Evolutionary conservation across 2,113 vertebrate genomes (phyloP).

Genomic region (Sakesphorus luctuosus): DNA sequence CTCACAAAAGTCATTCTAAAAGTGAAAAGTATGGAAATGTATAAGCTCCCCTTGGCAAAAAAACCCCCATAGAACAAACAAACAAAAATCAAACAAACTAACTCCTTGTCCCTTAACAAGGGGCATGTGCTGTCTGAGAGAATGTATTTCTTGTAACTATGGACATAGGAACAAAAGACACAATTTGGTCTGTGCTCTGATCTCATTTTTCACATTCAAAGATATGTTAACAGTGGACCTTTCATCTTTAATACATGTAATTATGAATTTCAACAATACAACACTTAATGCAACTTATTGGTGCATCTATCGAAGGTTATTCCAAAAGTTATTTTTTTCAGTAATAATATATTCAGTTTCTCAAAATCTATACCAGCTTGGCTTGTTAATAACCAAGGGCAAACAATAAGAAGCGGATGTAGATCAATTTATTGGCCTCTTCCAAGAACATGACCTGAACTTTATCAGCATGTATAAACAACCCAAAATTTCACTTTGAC

Average conservation of each 20-base stretch:
- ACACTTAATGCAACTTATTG: not conserved
- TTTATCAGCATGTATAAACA: not conserved
- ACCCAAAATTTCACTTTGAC: not conserved
- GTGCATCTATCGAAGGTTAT: not conserved
- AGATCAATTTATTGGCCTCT: not conserved
- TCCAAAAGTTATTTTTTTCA: not conserved
- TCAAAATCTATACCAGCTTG: not conserved
- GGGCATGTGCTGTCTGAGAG: not conserved
- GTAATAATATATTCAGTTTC: not conserved
- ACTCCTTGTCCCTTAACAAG: not conserved
- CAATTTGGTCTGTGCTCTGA: not conserved
- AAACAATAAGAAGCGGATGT: not conserved
- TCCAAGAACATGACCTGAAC: not conserved
- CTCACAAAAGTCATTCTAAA: not conserved
- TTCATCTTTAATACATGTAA: not conserved
- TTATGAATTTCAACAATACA: not conserved
- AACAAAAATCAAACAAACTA: fast-evolving
- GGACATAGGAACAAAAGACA: not conserved
- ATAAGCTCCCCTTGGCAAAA: not conserved
- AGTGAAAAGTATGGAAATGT: not conserved
- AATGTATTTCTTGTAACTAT: not conserved
- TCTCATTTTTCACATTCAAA: not conserved
- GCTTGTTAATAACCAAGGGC: not conserved
- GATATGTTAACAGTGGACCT: not conserved
- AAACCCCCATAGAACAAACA: no score